phyloP scores from a whole-genome alignment of 2,888 invertebrate genomes.

The Hirudinaria manillensis region DNA sequence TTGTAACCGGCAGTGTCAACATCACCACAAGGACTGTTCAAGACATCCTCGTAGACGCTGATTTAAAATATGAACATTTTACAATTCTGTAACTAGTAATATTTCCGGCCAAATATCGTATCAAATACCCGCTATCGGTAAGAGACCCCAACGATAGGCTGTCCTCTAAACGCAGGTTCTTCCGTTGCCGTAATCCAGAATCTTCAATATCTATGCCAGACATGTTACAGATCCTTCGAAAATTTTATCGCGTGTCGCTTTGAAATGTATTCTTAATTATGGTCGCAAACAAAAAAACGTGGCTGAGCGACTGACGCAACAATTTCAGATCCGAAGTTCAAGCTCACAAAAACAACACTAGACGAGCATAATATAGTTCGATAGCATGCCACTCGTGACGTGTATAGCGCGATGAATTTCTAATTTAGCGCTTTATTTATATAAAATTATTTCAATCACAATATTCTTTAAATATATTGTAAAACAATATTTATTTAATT shows the following conservation, averaged over 20 bases:
- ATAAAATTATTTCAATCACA: not conserved
- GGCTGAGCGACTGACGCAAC: no score
- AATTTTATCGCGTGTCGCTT: no score
- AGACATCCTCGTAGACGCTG: conserved; percentile 1
- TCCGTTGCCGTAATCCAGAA: not conserved
- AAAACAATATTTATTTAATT: not conserved
- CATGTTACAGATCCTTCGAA: conserved; percentile 8
- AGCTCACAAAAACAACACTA: no score
- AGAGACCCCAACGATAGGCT: not conserved
- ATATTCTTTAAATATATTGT: not conserved
- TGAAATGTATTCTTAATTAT: no score
- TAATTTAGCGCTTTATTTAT: conserved; percentile 13
- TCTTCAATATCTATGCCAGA: conserved; percentile 18
- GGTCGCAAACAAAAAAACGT: no score
- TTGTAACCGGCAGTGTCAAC: not conserved
- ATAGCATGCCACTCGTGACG: not conserved
- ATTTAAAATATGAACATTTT: not conserved
- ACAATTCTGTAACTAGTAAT: no score
- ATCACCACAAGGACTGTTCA: not conserved
- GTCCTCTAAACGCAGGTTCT: not conserved
- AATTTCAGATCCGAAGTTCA: no score
- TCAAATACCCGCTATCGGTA: conserved; percentile 19
- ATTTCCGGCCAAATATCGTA: no score
- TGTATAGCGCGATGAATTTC: conserved; percentile 4
- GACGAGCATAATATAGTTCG: not conserved